Evolutionary conservation across 1,140 invertebrate genomes (phyloP).

Genomic region (Drosophila ambigua): DNA sequence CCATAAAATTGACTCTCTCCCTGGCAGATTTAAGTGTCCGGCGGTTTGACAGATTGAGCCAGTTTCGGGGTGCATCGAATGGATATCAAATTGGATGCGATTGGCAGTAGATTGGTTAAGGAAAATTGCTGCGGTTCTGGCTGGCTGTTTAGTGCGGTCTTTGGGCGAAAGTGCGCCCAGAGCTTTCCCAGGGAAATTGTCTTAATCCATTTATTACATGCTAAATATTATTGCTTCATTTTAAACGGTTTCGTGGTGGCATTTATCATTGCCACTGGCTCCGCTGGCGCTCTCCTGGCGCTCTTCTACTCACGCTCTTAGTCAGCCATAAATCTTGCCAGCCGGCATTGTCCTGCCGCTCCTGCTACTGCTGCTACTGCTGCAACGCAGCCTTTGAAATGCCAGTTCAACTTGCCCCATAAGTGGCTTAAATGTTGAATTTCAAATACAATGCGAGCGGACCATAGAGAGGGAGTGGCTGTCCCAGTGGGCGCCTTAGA

Average conservation of each 20-base stretch:
- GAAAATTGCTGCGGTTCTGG: neutral
- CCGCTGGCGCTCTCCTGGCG: neutral
- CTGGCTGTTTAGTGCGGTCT: neutral
- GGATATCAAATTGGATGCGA: constrained; percentile 15
- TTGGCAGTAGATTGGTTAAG: constrained; percentile 1
- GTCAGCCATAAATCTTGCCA: constrained; percentile 70
- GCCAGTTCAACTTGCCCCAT: constrained; percentile 76
- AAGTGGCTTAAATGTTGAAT: constrained; percentile 82
- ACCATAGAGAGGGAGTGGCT: constrained; percentile 3
- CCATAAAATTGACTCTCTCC: constrained; percentile 32
- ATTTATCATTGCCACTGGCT: constrained; percentile 56
- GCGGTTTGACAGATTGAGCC: constrained; percentile 45
- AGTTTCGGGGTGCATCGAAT: constrained; percentile 22
- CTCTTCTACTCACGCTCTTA: constrained; percentile 39
- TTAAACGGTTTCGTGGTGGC: constrained; percentile 60
- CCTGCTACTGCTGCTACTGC: constrained; percentile 15
- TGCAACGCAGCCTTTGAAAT: constrained; percentile 70
- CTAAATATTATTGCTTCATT: constrained; percentile 62
- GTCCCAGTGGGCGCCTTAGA: no score
- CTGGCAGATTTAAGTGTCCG: constrained; percentile 36
- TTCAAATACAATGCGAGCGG: constrained; percentile 71
- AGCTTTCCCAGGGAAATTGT: neutral
- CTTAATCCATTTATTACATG: constrained; percentile 63
- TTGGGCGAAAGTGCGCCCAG: neutral
- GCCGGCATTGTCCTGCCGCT: constrained; percentile 71